These are phyloP conservation scores for Drosophila atripex DNA, from an alignment of 2,888 invertebrate species.

Conservation along the genomic window DNA sequence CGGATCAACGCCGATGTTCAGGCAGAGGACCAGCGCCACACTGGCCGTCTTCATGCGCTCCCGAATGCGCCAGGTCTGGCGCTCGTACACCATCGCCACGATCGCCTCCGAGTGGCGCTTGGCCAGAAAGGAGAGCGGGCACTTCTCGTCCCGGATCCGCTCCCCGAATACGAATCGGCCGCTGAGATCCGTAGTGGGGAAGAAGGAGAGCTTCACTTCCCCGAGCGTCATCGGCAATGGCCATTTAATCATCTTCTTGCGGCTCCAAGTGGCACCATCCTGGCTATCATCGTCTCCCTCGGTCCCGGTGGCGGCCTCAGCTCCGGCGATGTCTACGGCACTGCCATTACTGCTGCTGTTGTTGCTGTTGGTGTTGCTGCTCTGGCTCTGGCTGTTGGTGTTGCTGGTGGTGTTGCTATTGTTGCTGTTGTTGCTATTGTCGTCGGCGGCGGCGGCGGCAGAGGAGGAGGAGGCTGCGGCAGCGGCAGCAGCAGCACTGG, in stretches of 20 bases:
- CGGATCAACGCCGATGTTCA: slow-evolving; percentile 99
- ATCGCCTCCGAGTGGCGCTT: slow-evolving; percentile 88
- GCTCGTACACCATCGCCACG: slow-evolving; percentile 87
- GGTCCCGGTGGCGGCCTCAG: not conserved
- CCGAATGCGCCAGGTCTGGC: slow-evolving; percentile 96
- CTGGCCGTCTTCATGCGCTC: slow-evolving; percentile 99
- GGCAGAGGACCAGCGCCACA: slow-evolving; percentile 97
- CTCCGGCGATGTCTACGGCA: slow-evolving; percentile 17
- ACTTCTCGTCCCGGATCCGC: slow-evolving; percentile 18
- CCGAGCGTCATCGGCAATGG: not conserved
- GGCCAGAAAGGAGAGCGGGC: slow-evolving; percentile 45
- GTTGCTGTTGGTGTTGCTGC: slow-evolving; percentile 22
- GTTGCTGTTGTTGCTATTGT: slow-evolving; percentile 7
- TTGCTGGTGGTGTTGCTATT: slow-evolving; percentile 8
- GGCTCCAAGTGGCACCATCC: not conserved
- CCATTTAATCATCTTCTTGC: not conserved
- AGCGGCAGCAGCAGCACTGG: slow-evolving; percentile 1
- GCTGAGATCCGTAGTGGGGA: not conserved
- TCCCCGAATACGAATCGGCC: not conserved
- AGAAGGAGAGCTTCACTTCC: not conserved
- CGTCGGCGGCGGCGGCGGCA: not conserved
- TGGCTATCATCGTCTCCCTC: not conserved
- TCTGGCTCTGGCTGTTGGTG: slow-evolving; percentile 11
- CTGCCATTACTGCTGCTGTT: slow-evolving; percentile 36
- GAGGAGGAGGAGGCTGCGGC: slow-evolving; percentile 6